phyloP scores from a whole-genome alignment of 2,888 invertebrate species.

The Nebria brevicollis region DNA sequence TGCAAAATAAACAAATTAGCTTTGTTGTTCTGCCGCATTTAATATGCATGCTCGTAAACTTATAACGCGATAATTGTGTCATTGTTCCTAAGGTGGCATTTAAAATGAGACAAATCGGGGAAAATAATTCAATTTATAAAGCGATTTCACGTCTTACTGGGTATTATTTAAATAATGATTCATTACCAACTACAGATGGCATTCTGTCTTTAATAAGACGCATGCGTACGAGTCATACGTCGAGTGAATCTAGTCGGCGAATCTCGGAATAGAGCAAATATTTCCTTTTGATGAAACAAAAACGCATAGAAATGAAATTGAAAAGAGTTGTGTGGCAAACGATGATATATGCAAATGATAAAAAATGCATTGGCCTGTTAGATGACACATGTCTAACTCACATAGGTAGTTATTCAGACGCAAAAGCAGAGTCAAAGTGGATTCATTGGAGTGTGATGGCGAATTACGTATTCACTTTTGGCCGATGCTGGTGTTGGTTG shows the following conservation, averaged over 20 bases:
- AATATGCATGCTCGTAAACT: not conserved
- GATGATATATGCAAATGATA: too few species aligned
- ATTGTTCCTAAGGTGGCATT: not conserved
- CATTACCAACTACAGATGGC: too few species aligned
- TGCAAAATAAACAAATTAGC: not conserved
- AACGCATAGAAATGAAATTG: too few species aligned
- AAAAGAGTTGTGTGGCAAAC: too few species aligned
- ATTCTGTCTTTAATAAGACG: too few species aligned
- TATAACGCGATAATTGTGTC: not conserved
- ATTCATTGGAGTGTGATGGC: not conserved
- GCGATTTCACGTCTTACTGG: too few species aligned
- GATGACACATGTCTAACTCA: not conserved
- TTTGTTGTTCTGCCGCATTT: not conserved
- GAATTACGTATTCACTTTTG: constrained; percentile 20
- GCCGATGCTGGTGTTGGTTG: not conserved
- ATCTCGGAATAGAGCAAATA: too few species aligned
- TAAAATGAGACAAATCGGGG: not conserved
- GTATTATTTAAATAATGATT: too few species aligned
- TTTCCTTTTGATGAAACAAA: too few species aligned
- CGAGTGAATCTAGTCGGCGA: too few species aligned
- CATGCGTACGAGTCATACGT: too few species aligned
- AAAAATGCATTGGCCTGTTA: too few species aligned
- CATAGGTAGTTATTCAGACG: constrained; percentile 5
- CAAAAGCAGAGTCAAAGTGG: not conserved
- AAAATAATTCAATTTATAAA: not conserved